Conservation (phyloP, 2,113 vertebrate species). For the Gadus macrocephalus region DNA sequence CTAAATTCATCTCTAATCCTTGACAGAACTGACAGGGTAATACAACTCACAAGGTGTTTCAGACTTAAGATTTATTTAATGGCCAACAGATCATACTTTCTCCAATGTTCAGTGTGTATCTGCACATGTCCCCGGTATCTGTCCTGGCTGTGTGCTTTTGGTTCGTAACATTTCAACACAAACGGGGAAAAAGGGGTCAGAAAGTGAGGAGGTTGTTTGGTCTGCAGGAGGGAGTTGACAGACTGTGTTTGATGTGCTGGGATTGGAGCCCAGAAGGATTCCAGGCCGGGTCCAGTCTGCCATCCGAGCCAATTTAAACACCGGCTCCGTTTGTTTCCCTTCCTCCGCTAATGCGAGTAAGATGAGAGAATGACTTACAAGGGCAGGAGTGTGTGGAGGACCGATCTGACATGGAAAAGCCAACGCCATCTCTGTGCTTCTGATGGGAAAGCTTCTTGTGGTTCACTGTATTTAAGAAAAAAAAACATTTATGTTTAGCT, state of each 20-base stretch:
- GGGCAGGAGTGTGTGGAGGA: not conserved
- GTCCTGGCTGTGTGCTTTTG: conserved; percentile 27
- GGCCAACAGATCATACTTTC: no score
- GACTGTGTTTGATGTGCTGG: conserved; percentile 79
- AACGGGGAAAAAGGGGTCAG: conserved; percentile 75
- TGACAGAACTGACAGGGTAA: no score
- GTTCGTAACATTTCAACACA: conserved; percentile 71
- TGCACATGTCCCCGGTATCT: not conserved
- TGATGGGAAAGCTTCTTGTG: no score
- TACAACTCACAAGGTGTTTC: no score
- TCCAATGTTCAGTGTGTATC: no score
- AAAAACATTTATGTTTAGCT: no score
- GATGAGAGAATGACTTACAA: conserved; percentile 36
- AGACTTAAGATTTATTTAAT: no score
- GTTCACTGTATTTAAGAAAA: no score
- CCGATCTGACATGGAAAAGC: no score
- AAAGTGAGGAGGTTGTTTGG: conserved; percentile 81
- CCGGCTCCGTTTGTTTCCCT: conserved; percentile 71
- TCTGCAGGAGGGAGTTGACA: conserved; percentile 81
- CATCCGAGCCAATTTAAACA: conserved; percentile 85
- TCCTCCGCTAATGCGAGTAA: conserved; percentile 66
- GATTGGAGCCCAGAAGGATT: conserved; percentile 78
- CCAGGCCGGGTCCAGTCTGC: conserved; percentile 69
- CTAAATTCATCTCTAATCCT: no score
- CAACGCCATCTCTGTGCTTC: no score